phyloP scores from a whole-genome alignment of 2,888 invertebrate species.

The Deroplatys truncata region DNA sequence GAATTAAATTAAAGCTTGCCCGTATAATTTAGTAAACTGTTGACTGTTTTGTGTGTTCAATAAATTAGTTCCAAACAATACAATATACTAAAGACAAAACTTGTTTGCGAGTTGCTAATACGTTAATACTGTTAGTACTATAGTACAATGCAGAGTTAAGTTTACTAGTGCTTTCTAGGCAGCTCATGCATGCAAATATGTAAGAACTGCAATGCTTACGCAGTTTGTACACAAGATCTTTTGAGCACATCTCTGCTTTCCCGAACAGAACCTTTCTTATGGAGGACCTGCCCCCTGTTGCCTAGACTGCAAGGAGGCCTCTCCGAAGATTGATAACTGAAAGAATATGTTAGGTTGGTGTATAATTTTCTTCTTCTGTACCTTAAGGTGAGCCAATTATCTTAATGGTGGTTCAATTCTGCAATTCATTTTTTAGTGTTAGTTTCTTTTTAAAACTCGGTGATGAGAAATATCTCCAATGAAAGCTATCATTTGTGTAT shows the following conservation, averaged over 20 bases:
- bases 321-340: constrained; percentile 9
- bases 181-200: not conserved
- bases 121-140: not conserved
- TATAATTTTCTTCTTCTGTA: not conserved
- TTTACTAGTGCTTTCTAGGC: not conserved
- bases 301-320: constrained; percentile 18
- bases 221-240: constrained; percentile 61
- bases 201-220: constrained; percentile 50
- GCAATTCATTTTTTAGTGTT: too few relatives aligned
- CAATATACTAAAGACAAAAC: not conserved
- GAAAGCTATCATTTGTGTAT: too few relatives aligned
- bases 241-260: constrained; percentile 60
- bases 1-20: not conserved
- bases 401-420: not conserved
- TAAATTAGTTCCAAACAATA: not conserved
- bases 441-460: too few relatives aligned
- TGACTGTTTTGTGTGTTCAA: not conserved
- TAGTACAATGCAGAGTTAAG: not conserved
- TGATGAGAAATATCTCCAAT: too few relatives aligned
- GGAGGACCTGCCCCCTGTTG: constrained; percentile 39
- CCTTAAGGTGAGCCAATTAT: not conserved
- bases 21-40: not conserved
- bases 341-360: not conserved
- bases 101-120: not conserved
- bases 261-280: constrained; percentile 61